Evolutionary conservation across 2,113 vertebrate genomes (phyloP).

Genomic region (Isurus oxyrinchus): DNA sequence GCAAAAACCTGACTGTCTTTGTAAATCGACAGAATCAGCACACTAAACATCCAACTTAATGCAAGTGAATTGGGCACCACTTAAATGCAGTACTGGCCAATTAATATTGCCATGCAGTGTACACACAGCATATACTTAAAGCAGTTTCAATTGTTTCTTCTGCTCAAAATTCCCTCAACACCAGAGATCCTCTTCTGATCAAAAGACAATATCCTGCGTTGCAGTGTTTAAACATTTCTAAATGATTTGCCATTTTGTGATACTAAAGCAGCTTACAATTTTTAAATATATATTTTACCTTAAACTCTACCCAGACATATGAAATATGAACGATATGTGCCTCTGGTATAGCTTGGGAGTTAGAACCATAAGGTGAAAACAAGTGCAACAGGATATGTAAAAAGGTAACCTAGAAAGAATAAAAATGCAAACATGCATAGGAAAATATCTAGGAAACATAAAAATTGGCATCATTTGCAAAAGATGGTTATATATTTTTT

Average conservation of each 20-base stretch:
- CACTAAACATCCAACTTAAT: neutral
- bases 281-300: neutral
- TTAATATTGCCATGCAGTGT: neutral
- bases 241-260: neutral
- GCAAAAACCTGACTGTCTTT: neutral
- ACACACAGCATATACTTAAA: neutral
- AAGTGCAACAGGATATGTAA: neutral
- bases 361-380: neutral
- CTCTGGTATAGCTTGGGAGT: neutral
- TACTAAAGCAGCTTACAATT: neutral
- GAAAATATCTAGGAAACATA: neutral
- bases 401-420: neutral
- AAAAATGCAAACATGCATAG: neutral
- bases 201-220: neutral
- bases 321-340: neutral
- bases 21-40: neutral
- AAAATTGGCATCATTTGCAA: neutral
- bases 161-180: neutral
- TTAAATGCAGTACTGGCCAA: neutral
- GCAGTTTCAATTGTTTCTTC: neutral
- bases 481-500: neutral
- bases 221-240: neutral
- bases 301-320: neutral
- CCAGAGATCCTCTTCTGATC: neutral
- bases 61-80: neutral